Evolutionary conservation across 2,113 vertebrate genomes (phyloP).

Genomic region (Ceuthmochares aereus): DNA sequence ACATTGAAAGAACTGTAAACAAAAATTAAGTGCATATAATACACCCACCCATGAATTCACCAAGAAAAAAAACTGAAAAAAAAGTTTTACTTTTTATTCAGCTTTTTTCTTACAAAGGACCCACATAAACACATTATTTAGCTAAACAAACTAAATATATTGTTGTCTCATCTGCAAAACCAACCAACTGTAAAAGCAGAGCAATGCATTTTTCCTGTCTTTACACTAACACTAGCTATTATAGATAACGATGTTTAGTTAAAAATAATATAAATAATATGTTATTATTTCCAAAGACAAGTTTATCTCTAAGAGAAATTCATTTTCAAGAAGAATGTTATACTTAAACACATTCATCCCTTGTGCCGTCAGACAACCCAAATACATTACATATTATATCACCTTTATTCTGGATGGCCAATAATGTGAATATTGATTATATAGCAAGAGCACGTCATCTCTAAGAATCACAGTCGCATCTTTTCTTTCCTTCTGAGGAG

Average conservation of each 20-base stretch:
- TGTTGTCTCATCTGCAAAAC: neutral
- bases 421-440: neutral
- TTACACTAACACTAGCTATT: neutral
- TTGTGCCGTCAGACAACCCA: neutral
- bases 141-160: neutral
- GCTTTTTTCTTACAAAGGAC: neutral
- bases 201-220: neutral
- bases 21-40: neutral
- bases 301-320: neutral
- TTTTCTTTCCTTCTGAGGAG: neutral
- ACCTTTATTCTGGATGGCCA: neutral
- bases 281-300: neutral
- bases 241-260: neutral
- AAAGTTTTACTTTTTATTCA: neutral
- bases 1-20: neutral
- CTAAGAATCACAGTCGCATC: neutral
- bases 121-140: neutral
- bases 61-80: neutral
- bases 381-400: neutral
- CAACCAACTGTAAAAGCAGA: neutral
- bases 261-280: slow-evolving; percentile 1
- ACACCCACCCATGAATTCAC: neutral
- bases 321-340: neutral
- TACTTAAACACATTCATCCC: neutral
- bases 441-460: neutral